phyloP scores from a whole-genome alignment of 2,113 vertebrate genomes.

The Madoqua kirkii region DNA sequence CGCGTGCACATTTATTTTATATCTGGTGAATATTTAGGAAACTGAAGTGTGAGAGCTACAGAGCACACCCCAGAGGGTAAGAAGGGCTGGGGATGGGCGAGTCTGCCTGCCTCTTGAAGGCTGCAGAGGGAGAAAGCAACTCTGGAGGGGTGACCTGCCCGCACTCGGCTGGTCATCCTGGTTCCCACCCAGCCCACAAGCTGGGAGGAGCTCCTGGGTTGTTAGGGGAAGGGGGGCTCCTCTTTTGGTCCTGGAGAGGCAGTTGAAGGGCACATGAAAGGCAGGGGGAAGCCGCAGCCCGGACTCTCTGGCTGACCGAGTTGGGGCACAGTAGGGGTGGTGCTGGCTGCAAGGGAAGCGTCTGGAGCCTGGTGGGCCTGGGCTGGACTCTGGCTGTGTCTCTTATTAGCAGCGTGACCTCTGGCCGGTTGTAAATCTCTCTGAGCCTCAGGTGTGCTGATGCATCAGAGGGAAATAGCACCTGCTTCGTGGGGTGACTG shows the following conservation, averaged over 20 bases:
- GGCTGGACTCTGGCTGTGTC: background rate
- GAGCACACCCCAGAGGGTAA: background rate
- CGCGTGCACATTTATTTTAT: background rate
- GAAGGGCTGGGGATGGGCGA: background rate
- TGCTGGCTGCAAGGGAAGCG: background rate
- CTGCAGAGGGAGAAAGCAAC: too few species aligned
- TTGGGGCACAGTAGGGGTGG: too few species aligned
- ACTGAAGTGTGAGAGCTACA: background rate
- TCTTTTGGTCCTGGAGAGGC: background rate
- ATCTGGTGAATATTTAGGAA: background rate
- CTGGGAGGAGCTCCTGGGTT: rapidly evolving
- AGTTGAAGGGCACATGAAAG: rapidly evolving
- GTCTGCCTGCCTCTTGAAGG: rapidly evolving
- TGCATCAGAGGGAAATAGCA: background rate
- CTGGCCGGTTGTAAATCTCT: background rate
- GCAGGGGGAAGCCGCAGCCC: background rate
- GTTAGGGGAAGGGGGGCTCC: background rate
- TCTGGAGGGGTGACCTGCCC: background rate
- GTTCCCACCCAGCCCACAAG: background rate
- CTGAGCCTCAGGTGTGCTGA: background rate
- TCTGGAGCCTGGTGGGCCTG: background rate
- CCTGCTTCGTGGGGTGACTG: background rate
- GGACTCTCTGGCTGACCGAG: rapidly evolving
- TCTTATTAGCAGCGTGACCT: background rate
- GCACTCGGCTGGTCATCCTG: rapidly evolving